Conservation (phyloP, 1,140 invertebrate genomes). For the Eriosoma lanigerum region DNA sequence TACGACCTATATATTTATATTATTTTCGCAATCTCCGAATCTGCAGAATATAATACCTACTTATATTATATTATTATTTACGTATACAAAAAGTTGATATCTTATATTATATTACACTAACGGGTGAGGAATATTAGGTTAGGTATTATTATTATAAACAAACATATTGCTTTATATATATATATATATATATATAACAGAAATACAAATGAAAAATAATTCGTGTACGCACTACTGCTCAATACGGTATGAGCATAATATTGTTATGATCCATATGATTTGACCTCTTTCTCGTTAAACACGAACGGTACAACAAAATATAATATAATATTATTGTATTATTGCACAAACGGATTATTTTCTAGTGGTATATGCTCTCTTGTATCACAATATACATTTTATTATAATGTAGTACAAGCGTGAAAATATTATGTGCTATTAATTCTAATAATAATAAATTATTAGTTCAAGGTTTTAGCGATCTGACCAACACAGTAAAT, state of each 20-base stretch:
- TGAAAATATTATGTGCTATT: too few relatives aligned
- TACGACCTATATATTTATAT: constrained; percentile 17
- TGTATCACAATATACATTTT: too few relatives aligned
- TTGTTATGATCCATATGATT: background rate
- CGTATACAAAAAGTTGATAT: background rate
- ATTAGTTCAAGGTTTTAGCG: background rate
- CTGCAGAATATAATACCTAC: background rate
- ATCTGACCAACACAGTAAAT: background rate
- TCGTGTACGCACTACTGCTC: background rate
- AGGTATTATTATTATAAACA: too few relatives aligned
- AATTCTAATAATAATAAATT: background rate
- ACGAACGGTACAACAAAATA: background rate
- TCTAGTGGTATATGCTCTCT: too few relatives aligned
- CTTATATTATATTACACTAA: too few relatives aligned
- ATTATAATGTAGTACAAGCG: too few relatives aligned
- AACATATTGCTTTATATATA: too few relatives aligned
- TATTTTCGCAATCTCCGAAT: constrained; percentile 29
- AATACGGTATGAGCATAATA: too few relatives aligned
- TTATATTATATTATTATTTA: background rate
- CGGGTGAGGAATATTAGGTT: too few relatives aligned
- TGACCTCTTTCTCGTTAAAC: background rate
- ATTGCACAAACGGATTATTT: background rate
- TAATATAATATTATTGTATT: too few relatives aligned
- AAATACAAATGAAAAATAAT: background rate
- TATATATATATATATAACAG: too few relatives aligned